Evolutionary conservation across 2,797 vertebrate species (phyloP), one percentile per base, ranked within the genome.

Genomic region (Thaleichthys pacificus): DNA sequence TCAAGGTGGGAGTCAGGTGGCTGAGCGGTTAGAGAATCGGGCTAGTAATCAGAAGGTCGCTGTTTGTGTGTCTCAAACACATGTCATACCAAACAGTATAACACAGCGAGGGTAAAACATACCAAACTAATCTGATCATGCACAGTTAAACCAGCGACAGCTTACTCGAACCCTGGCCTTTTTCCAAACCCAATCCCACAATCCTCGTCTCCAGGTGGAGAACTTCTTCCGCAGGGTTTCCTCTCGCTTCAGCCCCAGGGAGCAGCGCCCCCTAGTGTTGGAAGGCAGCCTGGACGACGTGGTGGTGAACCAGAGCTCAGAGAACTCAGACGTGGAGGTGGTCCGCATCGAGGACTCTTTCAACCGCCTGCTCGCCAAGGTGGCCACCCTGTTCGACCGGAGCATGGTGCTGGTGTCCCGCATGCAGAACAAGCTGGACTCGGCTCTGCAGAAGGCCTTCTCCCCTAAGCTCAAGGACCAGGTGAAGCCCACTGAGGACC

Each of bases 151-250:
- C 42, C 42, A 47, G 12, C 9, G 9, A 47, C 42, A 14, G 42
- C 42, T 47, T 47, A 47, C 42, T 12, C 14, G 42, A 47, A 47
- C 51, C 51, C 4, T n/a, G 17, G 19, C 19, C 51, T n/a, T 7
- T n/a, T 56, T n/a, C 4, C 17, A 56, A 17, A 17, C 51, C 1
- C 5, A 56, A 17, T 56, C 51, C 51, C 19, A 17, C 19, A n/a
- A 17, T 7, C 19, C 26, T 35, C 74, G 38, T 11, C 61, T 32
- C 17, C 79, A 99, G 96, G 92, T 96, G 62, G 91, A 93, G 86
- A 91, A 90, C 72, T 93, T 96, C 82, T 95, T 97, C 84, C 89
- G 77, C 75, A 93, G 90, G 75, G 89, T 96, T 69, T 94, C 94
- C 78, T 82, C 82, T 4, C 87, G 90, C 63, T 94, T 95, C 69